Evolutionary conservation across 2,888 invertebrate genomes (phyloP), one percentile per base, ranked within the genome.

Genomic region (Eristalis tenax): DNA sequence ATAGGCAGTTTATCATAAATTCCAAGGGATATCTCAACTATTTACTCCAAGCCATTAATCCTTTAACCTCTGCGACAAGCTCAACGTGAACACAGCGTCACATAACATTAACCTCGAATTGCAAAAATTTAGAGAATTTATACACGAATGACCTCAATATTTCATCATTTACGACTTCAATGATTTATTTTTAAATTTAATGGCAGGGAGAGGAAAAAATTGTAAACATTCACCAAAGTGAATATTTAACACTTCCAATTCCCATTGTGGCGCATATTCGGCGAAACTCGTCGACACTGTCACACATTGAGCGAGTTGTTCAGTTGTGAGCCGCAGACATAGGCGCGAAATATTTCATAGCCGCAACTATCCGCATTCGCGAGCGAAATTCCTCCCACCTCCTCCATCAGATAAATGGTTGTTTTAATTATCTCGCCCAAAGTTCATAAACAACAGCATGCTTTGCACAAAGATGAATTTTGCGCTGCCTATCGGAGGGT

Each of bases 301-400:
- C 43, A 78, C 65, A 69, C 74, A 65, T 57, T 32, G n/a, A 70
- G 59, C 61, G 75, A 70, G 59, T 61, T 71, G 75, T 75, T 69
- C 70, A 26, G 28, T 3, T 26, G 26, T 8, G 78, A 59, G 40
- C 83, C 80, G 68, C 84, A 65, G 66, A 70, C 75, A 84, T 40
- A 84, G 80, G 84, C 84, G 84, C 75, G 84, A 84, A 84, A 71
- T 80, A 84, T 82, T 23, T 59, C 59, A 28, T 61, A 75, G 61
- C 70, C 69, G 11, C 69, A 76, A 28, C 74, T 38, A 68, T 38
- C 74, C 61, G 73, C 18, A 22, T 8, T 22, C 56, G 61, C 50
- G 43, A 68, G 35, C 50, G 59, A 77, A 83, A 79, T 77, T 61
- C 71, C 61, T 10, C 18, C 50, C 18, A 32, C 18, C 38, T 43